Conservation (phyloP, 2,113 vertebrate species). For the Ptychochromis oligacanthus region DNA sequence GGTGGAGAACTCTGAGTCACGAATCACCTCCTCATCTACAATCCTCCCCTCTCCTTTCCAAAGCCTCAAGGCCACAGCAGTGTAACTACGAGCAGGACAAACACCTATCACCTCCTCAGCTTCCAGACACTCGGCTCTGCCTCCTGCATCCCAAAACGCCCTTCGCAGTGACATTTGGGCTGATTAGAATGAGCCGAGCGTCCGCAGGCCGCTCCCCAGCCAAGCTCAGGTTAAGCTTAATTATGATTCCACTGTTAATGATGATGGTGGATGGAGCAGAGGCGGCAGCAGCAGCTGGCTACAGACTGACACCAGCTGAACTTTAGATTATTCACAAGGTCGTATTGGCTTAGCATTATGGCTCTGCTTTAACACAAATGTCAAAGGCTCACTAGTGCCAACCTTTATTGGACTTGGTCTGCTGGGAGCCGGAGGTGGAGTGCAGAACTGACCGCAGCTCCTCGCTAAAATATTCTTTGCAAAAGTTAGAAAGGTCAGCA, state of each 20-base stretch:
- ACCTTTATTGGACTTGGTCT: conserved; percentile 42
- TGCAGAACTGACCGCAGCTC: conserved; percentile 7
- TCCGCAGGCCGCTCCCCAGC: neutral
- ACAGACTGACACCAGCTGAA: conserved; percentile 49
- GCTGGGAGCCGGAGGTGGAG: conserved; percentile 43
- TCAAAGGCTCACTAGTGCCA: conserved; percentile 36
- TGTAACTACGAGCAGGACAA: neutral
- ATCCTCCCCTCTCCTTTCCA: neutral
- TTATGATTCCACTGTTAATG: conserved; percentile 52
- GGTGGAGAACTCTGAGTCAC: neutral
- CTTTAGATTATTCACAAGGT: conserved; percentile 58
- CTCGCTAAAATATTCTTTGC: neutral
- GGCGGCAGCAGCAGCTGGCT: conserved; percentile 41
- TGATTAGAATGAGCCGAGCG: conserved; percentile 39
- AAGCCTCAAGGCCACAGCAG: neutral
- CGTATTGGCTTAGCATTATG: conserved; percentile 30
- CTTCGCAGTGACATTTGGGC: conserved; percentile 36
- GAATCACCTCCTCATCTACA: neutral
- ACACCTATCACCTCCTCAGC: conserved; percentile 13
- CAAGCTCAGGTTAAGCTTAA: conserved; percentile 44
- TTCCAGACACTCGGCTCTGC: conserved; percentile 14
- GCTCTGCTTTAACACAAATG: conserved; percentile 44
- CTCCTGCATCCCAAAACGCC: conserved; percentile 10
- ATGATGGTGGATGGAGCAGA: conserved; percentile 23
- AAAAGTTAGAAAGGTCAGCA: conserved; percentile 51